Conservation (phyloP, 1,140 invertebrate genomes). For the Vollenhovia emeryi region DNA sequence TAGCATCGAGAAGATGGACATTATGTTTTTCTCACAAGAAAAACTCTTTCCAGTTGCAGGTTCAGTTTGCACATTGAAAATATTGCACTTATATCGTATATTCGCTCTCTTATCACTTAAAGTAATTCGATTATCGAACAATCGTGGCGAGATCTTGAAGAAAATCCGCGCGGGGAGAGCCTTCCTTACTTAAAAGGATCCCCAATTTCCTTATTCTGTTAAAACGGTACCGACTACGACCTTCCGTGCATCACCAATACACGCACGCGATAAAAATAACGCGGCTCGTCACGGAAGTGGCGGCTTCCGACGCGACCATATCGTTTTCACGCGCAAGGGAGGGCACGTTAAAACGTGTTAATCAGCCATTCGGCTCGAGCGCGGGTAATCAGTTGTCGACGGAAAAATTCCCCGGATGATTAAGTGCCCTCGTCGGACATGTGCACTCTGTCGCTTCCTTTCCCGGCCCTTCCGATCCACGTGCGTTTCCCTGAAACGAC, state of each 20-base stretch:
- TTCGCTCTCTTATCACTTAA: neutral
- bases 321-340: slow-evolving; percentile 47
- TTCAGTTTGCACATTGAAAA: neutral
- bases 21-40: neutral
- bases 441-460: slow-evolving; percentile 77
- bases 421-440: slow-evolving; percentile 76
- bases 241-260: neutral
- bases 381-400: slow-evolving; percentile 73
- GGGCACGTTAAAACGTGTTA: slow-evolving; percentile 55
- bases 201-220: neutral
- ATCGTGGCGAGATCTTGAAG: neutral
- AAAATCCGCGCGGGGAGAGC: neutral
- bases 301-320: slow-evolving; percentile 39
- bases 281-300: slow-evolving; percentile 34
- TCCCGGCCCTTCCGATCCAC: slow-evolving; percentile 58
- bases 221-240: neutral
- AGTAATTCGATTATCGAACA: neutral
- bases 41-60: neutral
- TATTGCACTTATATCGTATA: neutral
- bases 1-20: neutral
- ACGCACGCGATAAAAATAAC: slow-evolving; percentile 40
- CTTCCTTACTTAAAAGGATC: neutral
- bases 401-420: slow-evolving; percentile 79
- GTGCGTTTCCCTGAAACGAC: slow-evolving; percentile 73
- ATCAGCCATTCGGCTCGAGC: slow-evolving; percentile 52